A percentile compares a stretch with the other conserved stretches of the same genome.
phyloP scores from a whole-genome alignment of 92 coral and sea anemone species.

The Bergia puertoricense region DNA sequence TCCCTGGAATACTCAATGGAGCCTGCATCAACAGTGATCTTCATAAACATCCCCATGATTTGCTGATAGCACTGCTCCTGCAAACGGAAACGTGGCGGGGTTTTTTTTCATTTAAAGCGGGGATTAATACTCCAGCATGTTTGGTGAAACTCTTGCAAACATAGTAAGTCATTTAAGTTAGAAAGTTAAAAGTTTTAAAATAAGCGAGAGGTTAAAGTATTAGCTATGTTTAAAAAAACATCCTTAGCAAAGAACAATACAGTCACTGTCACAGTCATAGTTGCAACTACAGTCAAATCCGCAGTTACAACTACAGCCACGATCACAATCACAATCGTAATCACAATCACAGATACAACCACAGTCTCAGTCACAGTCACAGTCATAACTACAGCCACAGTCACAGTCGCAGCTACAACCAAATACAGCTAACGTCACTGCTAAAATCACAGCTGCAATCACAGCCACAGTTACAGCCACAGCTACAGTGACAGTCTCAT shows the following conservation, averaged over 20 bases:
- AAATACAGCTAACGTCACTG: background rate
- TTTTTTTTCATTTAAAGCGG: background rate
- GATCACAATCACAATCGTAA: too few species aligned
- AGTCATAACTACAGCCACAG: too few species aligned
- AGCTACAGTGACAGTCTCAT: background rate
- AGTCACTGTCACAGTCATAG: background rate
- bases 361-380: too few species aligned
- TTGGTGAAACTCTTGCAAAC: too few species aligned
- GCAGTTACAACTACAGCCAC: too few species aligned
- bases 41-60: constrained; percentile 97
- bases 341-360: background rate
- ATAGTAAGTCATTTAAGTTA: too few species aligned
- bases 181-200: too few species aligned
- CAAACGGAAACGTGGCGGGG: background rate
- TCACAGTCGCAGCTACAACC: background rate
- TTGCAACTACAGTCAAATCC: background rate
- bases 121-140: background rate
- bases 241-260: too few species aligned
- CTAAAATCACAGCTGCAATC: background rate
- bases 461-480: background rate
- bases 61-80: constrained; percentile 96
- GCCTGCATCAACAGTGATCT: constrained; percentile 93
- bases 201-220: too few species aligned
- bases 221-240: too few species aligned
- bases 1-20: constrained; percentile 95